Evolutionary conservation across 2,888 invertebrate species (phyloP), one percentile per base, ranked within the genome.

Genomic region (Autographa gamma): DNA sequence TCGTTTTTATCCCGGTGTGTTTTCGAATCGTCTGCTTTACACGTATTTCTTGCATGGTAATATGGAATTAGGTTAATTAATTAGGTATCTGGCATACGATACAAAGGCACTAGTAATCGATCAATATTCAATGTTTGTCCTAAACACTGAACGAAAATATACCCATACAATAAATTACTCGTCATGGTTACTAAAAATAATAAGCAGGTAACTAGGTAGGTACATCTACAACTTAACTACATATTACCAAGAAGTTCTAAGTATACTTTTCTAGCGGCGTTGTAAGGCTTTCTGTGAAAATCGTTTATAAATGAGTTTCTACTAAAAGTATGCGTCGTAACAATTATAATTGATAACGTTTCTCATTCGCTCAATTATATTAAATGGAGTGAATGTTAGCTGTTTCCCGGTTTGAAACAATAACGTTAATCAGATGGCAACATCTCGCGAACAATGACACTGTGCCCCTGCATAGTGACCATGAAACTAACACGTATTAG

Each of bases 401-500:
- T 87, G 91, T 92, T 95, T 93, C 93, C 94, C 94, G 93, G 90
- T 93, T 91, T 88, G 88, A 89, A 94, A 95, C 95, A 95, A 95
- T 94, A 92, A 94, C 91, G 85, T 90, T 91, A 91, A 94, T 94
- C 93, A 90, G 92, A 90, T 85, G 87, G 89, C 85, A 88, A 88
- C 92, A 93, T 93, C 93, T 92, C 88, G 89, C 89, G 91, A 92
- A 93, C 93, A 95, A 93, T 95, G 93, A 93, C 94, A 93, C 88
- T 88, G 90, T 89, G 87, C 84, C 86, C 88, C 86, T 81, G 74
- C 81, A 68, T 52, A 86, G 90, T 91, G 86, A 72, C 93, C 92
- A 92, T 88, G 80, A 81, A 19, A 61, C 14, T 13, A 6, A 61
- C 0, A 16, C 5, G n/a, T 7, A 0, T 16, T 48, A n/a, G 4